Percentiles rank a stretch among this genome's conserved stretches.
Evolutionary conservation across 2,797 vertebrate species (phyloP).

Genomic region (Acipenser oxyrinchus): DNA sequence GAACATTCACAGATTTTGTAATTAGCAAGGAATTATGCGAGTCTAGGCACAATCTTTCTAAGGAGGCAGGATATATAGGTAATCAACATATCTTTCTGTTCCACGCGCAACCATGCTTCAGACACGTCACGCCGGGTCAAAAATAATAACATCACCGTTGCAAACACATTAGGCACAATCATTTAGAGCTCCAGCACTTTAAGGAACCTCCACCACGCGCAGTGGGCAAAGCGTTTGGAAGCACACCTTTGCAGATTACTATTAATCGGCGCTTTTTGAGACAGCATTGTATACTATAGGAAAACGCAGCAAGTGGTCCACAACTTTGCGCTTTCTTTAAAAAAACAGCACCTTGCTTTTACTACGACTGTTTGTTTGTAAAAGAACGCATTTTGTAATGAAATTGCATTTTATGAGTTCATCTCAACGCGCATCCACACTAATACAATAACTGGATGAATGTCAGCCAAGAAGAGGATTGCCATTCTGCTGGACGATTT

Average conservation of each 20-base stretch:
- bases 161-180: too few species aligned
- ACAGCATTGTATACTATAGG: neutral
- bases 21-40: too few species aligned
- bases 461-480: neutral
- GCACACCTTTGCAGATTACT: slow-evolving; percentile 6
- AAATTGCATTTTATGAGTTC: too few species aligned
- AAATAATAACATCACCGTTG: neutral
- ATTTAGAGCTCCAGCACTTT: neutral
- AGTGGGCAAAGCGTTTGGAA: slow-evolving; percentile 3
- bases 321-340: slow-evolving; percentile 10
- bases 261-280: neutral
- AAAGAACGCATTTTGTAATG: neutral
- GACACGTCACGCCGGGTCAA: too few species aligned
- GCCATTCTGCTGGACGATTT: slow-evolving; percentile 5
- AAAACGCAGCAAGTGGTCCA: slow-evolving; percentile 6
- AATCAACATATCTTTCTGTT: too few species aligned
- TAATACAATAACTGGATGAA: slow-evolving; percentile 1
- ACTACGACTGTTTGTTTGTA: neutral
- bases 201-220: slow-evolving; percentile 9
- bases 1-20: too few species aligned
- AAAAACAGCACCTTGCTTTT: neutral
- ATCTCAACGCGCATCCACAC: neutral
- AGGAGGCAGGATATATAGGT: too few species aligned
- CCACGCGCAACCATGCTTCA: too few species aligned
- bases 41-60: too few species aligned